Evolutionary conservation across 2,113 vertebrate genomes (phyloP), one percentile per base, ranked within the genome.

Genomic region (Halichoeres trimaculatus): DNA sequence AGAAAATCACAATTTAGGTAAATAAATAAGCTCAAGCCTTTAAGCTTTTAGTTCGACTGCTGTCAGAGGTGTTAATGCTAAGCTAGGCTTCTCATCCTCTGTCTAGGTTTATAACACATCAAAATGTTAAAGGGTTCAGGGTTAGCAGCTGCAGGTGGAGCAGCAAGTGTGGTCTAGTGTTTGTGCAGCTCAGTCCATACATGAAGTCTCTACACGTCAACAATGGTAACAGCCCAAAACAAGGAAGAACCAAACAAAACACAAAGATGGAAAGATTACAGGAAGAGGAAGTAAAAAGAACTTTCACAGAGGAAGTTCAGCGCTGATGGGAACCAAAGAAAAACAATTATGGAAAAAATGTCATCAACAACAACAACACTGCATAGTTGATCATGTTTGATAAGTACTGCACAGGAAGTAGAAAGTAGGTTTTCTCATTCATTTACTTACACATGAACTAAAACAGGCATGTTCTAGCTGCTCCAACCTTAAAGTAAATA

Each of bases 161-260:
- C 35, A 24, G 41, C 34, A 24, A 41, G 50, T 35, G 41, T 8
- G 50, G 51, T 59, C 45, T 24, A 14, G 34, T 20, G 36, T 64
- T 30, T 65, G 53, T 55, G 7, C 2, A 10, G 13, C 23, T 76
- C 36, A 40, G 10, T 45, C 26, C 52, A n/a, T 41, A 52, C 34
- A 7, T 26, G 4, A 34, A 19, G 14, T 57, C 56, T 70, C 13
- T 60, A 20, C 45, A 17, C 35, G 35, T 41, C 19, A 56, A 65
- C 76, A 65, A 43, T 43, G 19, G 30, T 22, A 51, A 26, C 12
- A 24, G 17, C 54, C 24, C 62, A 1, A 53, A 59, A 74, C 61
- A 52, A 17, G 17, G 47, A 24, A 68, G 43, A 59, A 47, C 20
- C 6, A 24, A 34, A 51, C 10, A 30, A 45, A 45, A 63, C 16